Percentiles rank a stretch among this genome's conserved stretches.
Evolutionary conservation across 2,113 vertebrate species (phyloP).

Genomic region (Physeter macrocephalus): DNA sequence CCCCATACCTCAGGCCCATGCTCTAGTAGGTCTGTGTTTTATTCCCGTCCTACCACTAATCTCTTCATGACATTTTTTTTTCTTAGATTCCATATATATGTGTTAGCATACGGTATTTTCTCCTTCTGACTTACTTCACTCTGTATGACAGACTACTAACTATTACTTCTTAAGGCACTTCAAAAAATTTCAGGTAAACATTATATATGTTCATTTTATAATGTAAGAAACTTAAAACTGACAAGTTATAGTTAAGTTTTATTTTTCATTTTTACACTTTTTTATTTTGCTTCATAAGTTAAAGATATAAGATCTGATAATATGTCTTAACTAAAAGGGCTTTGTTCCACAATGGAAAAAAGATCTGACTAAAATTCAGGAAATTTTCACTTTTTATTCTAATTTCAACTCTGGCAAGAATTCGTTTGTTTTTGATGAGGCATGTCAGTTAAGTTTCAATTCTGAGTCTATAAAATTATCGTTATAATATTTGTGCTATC

Average conservation of each 20-base stretch:
- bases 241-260: not conserved
- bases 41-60: too few species aligned
- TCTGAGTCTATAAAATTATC: not conserved
- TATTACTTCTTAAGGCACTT: too few species aligned
- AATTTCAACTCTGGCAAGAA: not conserved
- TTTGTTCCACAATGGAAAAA: not conserved
- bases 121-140: too few species aligned
- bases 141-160: too few species aligned
- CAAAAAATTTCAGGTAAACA: too few species aligned
- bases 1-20: too few species aligned
- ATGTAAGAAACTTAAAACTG: too few species aligned
- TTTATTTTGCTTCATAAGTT: conserved; percentile 19
- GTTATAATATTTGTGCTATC: not conserved
- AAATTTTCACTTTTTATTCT: not conserved
- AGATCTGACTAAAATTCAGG: not conserved
- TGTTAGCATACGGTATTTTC: too few species aligned
- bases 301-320: not conserved
- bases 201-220: too few species aligned
- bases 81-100: too few species aligned
- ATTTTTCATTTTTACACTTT: not conserved
- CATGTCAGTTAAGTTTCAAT: not conserved
- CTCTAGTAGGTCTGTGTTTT: too few species aligned
- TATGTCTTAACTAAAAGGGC: not conserved
- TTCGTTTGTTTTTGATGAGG: not conserved
- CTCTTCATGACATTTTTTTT: too few species aligned